Conservation (phyloP, 2,888 invertebrate genomes). For the Oscheius sp. region DNA sequence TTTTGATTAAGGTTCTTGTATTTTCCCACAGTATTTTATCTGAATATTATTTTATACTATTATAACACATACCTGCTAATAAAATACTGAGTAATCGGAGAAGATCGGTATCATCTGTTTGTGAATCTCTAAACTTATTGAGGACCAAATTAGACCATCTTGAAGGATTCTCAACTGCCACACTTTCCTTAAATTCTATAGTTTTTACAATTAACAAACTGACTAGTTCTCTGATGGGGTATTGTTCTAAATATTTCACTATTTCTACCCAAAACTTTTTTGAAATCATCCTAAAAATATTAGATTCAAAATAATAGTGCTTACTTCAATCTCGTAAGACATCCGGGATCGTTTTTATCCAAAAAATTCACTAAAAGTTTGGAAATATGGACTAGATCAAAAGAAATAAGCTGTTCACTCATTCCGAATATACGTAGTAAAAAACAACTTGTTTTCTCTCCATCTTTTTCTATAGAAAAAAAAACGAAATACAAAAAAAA, state of each 20-base stretch:
- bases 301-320: not conserved
- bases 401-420: slow-evolving; percentile 6
- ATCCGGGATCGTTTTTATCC: not conserved
- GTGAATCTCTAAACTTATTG: no score
- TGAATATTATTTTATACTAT: not conserved
- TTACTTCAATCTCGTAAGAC: not conserved
- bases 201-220: not conserved
- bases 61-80: not conserved
- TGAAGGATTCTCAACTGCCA: not conserved
- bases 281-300: not conserved
- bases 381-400: not conserved
- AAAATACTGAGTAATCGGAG: not conserved
- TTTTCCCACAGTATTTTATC: slow-evolving; percentile 1
- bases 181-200: not conserved
- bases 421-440: slow-evolving; percentile 13
- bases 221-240: not conserved
- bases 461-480: slow-evolving; percentile 1
- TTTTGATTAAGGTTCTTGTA: not conserved
- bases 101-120: slow-evolving; percentile 1
- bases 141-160: not conserved
- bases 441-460: not conserved
- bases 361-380: slow-evolving; percentile 9
- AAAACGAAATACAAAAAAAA: not conserved
- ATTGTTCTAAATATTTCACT: not conserved
- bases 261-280: slow-evolving; percentile 25